Conservation (phyloP, 1,140 invertebrate genomes). For the Aphaenogaster rudis region DNA sequence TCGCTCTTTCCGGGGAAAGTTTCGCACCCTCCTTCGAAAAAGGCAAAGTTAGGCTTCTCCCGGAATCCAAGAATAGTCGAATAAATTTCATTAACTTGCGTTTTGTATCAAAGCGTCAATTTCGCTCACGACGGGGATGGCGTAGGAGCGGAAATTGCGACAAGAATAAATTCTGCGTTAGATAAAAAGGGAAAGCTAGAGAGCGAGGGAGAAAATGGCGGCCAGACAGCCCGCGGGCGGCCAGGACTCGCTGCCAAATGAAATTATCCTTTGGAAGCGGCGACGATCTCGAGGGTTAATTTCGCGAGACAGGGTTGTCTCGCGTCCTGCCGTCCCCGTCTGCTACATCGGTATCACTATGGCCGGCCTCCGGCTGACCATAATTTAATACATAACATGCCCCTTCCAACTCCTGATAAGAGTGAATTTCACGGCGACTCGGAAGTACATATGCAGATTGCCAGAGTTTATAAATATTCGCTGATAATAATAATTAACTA, state of each 20-base stretch:
- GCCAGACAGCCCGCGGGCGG: slow-evolving; percentile 45
- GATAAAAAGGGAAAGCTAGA: slow-evolving; percentile 48
- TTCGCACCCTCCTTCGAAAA: slow-evolving; percentile 75
- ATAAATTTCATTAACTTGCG: slow-evolving; percentile 80
- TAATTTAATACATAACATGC: slow-evolving; percentile 53
- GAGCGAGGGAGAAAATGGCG: slow-evolving; percentile 42
- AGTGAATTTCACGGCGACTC: slow-evolving; percentile 3
- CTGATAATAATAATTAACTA: slow-evolving; percentile 10
- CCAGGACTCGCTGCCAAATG: slow-evolving; percentile 81
- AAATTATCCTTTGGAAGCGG: slow-evolving; percentile 83
- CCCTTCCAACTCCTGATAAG: slow-evolving; percentile 29
- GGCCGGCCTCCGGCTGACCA: slow-evolving; percentile 38
- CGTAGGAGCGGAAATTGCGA: not conserved
- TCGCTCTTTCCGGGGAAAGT: slow-evolving; percentile 17
- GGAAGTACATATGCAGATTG: not conserved
- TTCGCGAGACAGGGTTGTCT: slow-evolving; percentile 46
- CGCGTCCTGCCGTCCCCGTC: not conserved
- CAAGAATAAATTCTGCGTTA: slow-evolving; percentile 58
- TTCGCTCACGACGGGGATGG: not conserved
- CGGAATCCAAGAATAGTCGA: slow-evolving; percentile 79
- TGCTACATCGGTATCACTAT: slow-evolving; percentile 32
- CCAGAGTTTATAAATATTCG: not conserved
- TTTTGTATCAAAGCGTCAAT: not conserved
- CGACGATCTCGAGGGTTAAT: slow-evolving; percentile 79
- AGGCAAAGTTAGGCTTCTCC: slow-evolving; percentile 69